Percentiles rank a stretch among this genome's conserved stretches.
Evolutionary conservation across 1,140 invertebrate genomes (phyloP).

Genomic region (Papilio helenus): DNA sequence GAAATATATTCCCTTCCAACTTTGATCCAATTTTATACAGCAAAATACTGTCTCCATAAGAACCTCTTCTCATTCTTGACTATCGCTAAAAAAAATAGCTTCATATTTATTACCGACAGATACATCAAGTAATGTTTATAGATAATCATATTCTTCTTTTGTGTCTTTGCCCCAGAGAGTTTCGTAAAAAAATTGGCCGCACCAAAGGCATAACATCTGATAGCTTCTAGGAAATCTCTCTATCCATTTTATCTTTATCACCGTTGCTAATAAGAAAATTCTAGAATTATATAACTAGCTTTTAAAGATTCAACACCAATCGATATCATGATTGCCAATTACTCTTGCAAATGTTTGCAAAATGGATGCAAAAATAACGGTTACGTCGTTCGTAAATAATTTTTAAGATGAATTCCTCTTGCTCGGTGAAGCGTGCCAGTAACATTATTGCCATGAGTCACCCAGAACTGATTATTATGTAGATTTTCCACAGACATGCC

Average conservation of each 20-base stretch:
- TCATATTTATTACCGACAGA: too few species aligned
- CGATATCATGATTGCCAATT: background rate
- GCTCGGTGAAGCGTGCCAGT: slow-evolving; percentile 33
- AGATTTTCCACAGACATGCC: slow-evolving; percentile 55
- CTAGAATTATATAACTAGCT: slow-evolving; percentile 11
- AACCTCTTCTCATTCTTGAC: too few species aligned
- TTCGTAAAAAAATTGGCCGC: slow-evolving; percentile 28
- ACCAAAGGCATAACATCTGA: slow-evolving; percentile 26
- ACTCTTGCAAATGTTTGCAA: slow-evolving; percentile 33
- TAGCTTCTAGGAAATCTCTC: slow-evolving; percentile 30
- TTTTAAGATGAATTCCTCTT: slow-evolving; percentile 44
- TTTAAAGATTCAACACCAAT: background rate
- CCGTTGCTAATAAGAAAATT: slow-evolving; percentile 32
- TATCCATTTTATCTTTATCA: slow-evolving; percentile 20
- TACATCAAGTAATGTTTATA: too few species aligned
- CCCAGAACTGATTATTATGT: slow-evolving; percentile 54
- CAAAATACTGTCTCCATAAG: too few species aligned
- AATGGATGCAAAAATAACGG: slow-evolving; percentile 50
- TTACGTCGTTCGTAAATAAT: slow-evolving; percentile 57
- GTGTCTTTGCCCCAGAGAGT: background rate
- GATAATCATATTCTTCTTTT: too few species aligned
- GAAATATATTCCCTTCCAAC: too few species aligned
- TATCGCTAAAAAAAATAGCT: background rate
- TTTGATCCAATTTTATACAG: too few species aligned
- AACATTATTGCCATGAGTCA: slow-evolving; percentile 45